phyloP scores from a whole-genome alignment of 2,113 vertebrate species.

The Gadus chalcogrammus region DNA sequence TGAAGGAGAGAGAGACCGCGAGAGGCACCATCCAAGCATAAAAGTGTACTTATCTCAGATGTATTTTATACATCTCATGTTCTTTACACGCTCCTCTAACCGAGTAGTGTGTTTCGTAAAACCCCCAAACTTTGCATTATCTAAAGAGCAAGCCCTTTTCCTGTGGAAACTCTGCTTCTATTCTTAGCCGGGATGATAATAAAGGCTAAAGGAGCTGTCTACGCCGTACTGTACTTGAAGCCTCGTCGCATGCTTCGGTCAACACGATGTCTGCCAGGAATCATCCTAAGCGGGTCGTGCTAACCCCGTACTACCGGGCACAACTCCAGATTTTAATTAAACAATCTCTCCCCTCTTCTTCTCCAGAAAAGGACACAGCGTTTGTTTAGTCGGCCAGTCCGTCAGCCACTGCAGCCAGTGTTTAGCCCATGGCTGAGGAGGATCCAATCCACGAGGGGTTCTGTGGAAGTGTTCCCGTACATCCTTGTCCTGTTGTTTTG shows the following conservation, averaged over 20 bases:
- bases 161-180: slow-evolving; percentile 35
- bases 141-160: slow-evolving; percentile 15
- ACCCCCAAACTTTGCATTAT: too few species aligned
- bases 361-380: slow-evolving; percentile 57
- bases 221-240: slow-evolving; percentile 28
- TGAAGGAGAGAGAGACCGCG: too few species aligned
- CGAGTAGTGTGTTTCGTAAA: too few species aligned
- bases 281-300: slow-evolving; percentile 48
- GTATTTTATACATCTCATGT: too few species aligned
- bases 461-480: too few species aligned
- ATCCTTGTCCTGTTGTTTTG: too few species aligned
- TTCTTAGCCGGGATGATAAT: slow-evolving; percentile 19
- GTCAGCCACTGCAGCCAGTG: too few species aligned
- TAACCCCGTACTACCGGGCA: slow-evolving; percentile 55
- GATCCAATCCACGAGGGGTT: too few species aligned
- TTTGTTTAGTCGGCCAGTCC: slow-evolving; percentile 25
- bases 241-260: slow-evolving; percentile 26
- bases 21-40: too few species aligned
- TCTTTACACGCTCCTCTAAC: too few species aligned
- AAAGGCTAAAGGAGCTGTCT: slow-evolving; percentile 35
- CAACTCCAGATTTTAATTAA: slow-evolving; percentile 56
- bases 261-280: slow-evolving; percentile 46
- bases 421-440: neutral
- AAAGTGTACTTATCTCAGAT: too few species aligned
- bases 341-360: slow-evolving; percentile 24